These are phyloP conservation scores for Microcebus lehilahytsara DNA, from an alignment of 2,113 vertebrate species.

Conservation along the genomic window DNA sequence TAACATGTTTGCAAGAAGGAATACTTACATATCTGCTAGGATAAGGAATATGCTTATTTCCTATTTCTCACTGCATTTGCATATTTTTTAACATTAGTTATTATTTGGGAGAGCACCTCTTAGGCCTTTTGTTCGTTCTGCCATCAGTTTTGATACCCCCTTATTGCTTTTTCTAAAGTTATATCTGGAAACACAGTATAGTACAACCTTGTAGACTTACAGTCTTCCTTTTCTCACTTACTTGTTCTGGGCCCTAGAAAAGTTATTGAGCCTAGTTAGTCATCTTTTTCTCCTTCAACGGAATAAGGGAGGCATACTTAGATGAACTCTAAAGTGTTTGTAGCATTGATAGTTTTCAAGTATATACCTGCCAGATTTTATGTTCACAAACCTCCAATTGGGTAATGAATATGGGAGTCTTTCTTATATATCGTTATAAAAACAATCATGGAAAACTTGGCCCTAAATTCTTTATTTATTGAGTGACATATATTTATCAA, in stretches of 20 bases:
- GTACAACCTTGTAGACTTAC: not conserved
- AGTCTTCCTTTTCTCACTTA: not conserved
- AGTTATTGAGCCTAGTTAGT: not conserved
- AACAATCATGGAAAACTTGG: not conserved
- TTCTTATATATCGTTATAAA: conserved; percentile 12
- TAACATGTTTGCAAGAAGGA: not conserved
- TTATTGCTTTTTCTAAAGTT: not conserved
- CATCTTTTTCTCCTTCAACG: not conserved
- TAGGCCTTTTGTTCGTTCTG: not conserved
- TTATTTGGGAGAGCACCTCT: not conserved
- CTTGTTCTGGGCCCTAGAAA: not conserved
- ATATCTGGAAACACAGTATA: not conserved
- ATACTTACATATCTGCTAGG: not conserved
- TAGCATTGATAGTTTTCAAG: not conserved
- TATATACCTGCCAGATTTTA: not conserved
- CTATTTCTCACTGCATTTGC: not conserved
- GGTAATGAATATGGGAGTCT: not conserved
- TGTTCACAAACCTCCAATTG: not conserved
- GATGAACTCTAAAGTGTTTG: not conserved
- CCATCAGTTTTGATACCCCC: not conserved
- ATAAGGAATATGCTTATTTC: not conserved
- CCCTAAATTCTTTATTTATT: not conserved
- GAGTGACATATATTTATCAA: not conserved
- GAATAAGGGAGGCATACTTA: not conserved
- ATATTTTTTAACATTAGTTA: not conserved